These are phyloP conservation scores for Syngnathus rostellatus DNA, from an alignment of 2,797 vertebrate genomes.

Conservation along the genomic window DNA sequence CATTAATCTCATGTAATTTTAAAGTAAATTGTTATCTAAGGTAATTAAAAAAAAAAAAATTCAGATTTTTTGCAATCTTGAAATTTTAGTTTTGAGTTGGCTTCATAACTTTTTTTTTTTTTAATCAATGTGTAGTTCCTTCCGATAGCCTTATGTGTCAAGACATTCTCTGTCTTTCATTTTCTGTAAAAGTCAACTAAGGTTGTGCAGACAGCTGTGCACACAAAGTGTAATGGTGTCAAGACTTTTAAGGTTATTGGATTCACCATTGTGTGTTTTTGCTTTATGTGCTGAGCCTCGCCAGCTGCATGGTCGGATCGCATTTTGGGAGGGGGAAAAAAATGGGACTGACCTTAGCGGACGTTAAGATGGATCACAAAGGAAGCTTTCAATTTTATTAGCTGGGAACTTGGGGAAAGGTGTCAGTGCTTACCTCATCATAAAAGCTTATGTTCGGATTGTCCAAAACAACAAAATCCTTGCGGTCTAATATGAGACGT, in stretches of 20 bases:
- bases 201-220: conserved; percentile 2
- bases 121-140: not conserved
- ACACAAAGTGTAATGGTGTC: conserved; percentile 5
- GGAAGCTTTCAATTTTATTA: conserved; percentile 8
- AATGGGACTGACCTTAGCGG: not conserved
- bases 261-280: conserved; percentile 5
- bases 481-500: not conserved
- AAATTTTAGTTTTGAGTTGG: not conserved
- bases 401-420: not conserved
- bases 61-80: too few species aligned
- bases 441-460: not conserved
- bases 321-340: not conserved
- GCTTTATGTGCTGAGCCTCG: not conserved
- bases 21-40: too few species aligned
- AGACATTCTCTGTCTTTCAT: not conserved
- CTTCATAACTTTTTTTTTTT: not conserved
- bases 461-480: conserved; percentile 1
- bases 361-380: conserved; percentile 3
- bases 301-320: not conserved
- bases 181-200: not conserved
- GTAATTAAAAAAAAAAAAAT: too few species aligned
- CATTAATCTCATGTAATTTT: too few species aligned
- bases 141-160: too few species aligned
- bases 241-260: conserved; percentile 4
- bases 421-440: not conserved